Conservation (phyloP, 2,888 invertebrate species). For the Choristoneura rosaceana region DNA sequence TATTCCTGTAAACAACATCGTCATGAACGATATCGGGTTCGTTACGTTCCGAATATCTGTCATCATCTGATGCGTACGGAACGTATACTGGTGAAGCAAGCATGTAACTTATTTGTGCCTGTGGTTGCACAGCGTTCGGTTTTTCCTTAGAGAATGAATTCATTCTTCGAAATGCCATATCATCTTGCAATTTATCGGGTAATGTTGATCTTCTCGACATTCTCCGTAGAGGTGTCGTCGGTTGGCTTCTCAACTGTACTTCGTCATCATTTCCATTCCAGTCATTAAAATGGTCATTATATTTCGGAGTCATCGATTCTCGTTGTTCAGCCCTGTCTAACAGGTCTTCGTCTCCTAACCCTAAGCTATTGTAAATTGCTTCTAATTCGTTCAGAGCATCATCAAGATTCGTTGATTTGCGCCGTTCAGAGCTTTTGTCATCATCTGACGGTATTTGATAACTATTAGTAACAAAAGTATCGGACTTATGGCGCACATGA, state of each 20-base stretch:
- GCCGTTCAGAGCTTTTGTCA: constrained; percentile 79
- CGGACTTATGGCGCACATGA: constrained; percentile 79
- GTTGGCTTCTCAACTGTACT: constrained; percentile 77
- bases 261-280: constrained; percentile 83
- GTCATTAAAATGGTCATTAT: constrained; percentile 77
- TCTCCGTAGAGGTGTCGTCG: constrained; percentile 75
- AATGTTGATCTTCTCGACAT: constrained; percentile 79
- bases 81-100: constrained; percentile 88
- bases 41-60: constrained; percentile 84
- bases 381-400: constrained; percentile 96
- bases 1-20: constrained; percentile 93
- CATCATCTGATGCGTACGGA: constrained; percentile 78
- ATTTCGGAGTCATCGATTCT: constrained; percentile 86
- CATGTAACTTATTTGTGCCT: constrained; percentile 88
- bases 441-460: constrained; percentile 79
- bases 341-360: constrained; percentile 93
- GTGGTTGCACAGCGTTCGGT: constrained; percentile 71
- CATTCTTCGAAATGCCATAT: constrained; percentile 92
- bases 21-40: constrained; percentile 94
- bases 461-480: constrained; percentile 69
- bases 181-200: constrained; percentile 89
- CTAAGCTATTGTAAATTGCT: constrained; percentile 95
- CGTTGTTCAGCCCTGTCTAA: constrained; percentile 92
- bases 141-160: constrained; percentile 85
- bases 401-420: constrained; percentile 92